These are phyloP conservation scores for Liparis tanakae DNA, from an alignment of 2,797 vertebrate genomes.

Conservation along the genomic window DNA sequence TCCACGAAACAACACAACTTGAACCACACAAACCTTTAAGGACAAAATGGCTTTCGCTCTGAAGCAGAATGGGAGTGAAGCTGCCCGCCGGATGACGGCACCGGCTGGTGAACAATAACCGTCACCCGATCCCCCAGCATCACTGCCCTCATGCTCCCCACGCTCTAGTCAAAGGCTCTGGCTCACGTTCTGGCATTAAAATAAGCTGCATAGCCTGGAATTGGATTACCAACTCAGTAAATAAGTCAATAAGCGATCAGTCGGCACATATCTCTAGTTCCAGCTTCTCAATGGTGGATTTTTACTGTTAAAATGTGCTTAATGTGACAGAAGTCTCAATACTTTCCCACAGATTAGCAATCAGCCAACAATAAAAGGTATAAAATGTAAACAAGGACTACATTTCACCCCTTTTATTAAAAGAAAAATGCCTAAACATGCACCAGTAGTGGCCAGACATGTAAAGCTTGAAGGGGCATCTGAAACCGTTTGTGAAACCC, in stretches of 20 bases:
- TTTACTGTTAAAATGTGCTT: no score
- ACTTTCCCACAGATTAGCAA: background rate
- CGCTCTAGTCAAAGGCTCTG: background rate
- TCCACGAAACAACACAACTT: constrained; percentile 22
- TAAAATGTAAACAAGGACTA: background rate
- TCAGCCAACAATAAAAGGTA: background rate
- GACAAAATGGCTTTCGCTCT: constrained; percentile 28
- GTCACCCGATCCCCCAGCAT: constrained; percentile 52
- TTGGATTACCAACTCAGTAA: background rate
- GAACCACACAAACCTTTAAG: constrained; percentile 28
- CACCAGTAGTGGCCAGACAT: background rate
- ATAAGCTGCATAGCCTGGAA: no score
- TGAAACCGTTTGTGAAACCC: constrained; percentile 21
- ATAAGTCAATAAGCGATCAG: accelerated
- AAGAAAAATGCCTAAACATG: background rate
- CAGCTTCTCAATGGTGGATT: no score
- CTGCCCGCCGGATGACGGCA: constrained; percentile 35
- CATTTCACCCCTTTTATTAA: background rate
- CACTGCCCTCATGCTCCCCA: background rate
- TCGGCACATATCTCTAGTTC: no score
- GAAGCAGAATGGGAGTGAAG: constrained; percentile 53
- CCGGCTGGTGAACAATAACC: constrained; percentile 62
- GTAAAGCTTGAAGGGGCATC: constrained; percentile 1
- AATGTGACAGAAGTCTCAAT: background rate
- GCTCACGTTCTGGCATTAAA: background rate